Evolutionary conservation across 2,888 invertebrate species (phyloP), one percentile per base, ranked within the genome.

Genomic region (Geotrupes spiniger): DNA sequence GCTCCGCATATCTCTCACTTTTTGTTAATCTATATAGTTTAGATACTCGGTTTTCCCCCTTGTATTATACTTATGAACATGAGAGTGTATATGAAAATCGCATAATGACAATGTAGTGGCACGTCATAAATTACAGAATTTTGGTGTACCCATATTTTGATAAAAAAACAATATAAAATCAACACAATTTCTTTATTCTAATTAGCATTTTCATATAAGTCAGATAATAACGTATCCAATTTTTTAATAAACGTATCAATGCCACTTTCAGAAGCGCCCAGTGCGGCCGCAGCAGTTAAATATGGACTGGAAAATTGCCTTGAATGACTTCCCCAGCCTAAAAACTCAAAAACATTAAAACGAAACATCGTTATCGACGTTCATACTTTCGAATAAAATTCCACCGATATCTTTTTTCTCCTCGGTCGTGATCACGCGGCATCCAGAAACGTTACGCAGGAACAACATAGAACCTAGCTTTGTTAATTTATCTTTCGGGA

Each of bases 401-500:
- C 76, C 78, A 59, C 73, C 74, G 51, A 84, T 79, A 42, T 66
- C 71, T 63, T 81, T 81, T 5, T 66, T 68, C 43, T 80, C 79
- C 1, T 71, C 71, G 15, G 75, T 72, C 5, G 76, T 74, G 39
- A 85, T 74, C 26, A 83, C 84, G 67, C 88, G 77, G 11, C 84
- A 79, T 11, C 89, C 89, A 16, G 87, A 87, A 15, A 89, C 81
- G 61, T 83, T 83, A 54, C 87, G 76, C 10, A 81, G 77, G 68
- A 85, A 87, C 21, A 89, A 70, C 83, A 85, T 86, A 0, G 87
- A 82, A 5, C 88, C 87, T 39, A 88, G 70, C 67, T 80, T 76
- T 33, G 84, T 81, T 6, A 81, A 66, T 54, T 75, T 70, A 59
- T 74, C 74, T 48, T 69, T 66, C 54, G 70, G 68, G 27, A 78